Base-by-base conservation (phyloP, 2,888 invertebrate genomes). In the Lycophotia porphyrea region DNA sequence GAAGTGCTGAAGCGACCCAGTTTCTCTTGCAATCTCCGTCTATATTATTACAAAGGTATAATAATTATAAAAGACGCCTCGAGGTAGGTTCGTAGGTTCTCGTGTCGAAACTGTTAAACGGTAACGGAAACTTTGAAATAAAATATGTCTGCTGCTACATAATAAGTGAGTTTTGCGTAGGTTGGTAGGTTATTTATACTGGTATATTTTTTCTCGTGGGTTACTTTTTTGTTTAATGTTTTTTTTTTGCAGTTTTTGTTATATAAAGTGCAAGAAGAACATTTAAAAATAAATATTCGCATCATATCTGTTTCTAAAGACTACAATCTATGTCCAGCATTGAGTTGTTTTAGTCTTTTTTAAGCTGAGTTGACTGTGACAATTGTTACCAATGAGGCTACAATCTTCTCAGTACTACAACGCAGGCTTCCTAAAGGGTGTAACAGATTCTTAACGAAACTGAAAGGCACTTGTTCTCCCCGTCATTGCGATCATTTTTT, bases 41-140 rank as follows among this genome's bases (percentile, higher is more conserved):
- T 76, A n/a, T 84, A 83, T 80, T 84, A 84, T 85, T 66, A 79
- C 86, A 76, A 83, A 84, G 81, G 72, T 84, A 72, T 69, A 64
- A 79, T 85, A 84, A 84, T 86, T 86, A 84, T 76, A 74, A 84
- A 83, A 85, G 83, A 84, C 65, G 84, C 86, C 84, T 71, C 58
- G 60, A 84, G 84, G 70, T 58, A 75, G 66, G 73, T 83, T 86
- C 73, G 70, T 58, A 75, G 66, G 73, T 83, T 86, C 73, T 75
- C 72, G 60, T 64, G 74, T 71, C 52, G 82, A 67, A 74, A 84
- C 27, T 74, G 67, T 68, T 63, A 79, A 76, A 65, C 66, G 67
- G 31, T 75, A 73, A 79, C 21, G 84, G 74, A 76, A 85, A 69
- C 70, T 84, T 76, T 60, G 68, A 52, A 81, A 81, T 75, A 81